Percentiles rank a stretch among this genome's conserved stretches.
phyloP scores from a whole-genome alignment of 2,888 invertebrate genomes.

The Coenonympha arcania region DNA sequence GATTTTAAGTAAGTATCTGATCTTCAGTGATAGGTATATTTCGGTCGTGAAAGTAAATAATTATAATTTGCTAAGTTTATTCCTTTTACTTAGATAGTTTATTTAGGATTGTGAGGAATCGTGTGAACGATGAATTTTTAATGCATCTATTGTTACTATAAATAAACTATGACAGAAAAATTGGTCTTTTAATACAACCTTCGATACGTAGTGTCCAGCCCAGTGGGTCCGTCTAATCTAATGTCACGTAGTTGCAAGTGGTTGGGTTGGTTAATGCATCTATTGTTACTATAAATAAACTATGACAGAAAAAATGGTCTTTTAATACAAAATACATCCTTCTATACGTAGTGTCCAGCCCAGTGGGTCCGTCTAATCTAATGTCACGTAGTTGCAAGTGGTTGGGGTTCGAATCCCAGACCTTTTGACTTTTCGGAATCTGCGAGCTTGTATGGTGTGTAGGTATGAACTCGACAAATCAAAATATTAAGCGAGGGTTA shows the following conservation, averaged over 20 bases:
- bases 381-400: too few relatives aligned
- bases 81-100: conserved; percentile 36
- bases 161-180: conserved; percentile 54
- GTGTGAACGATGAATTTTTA: conserved; percentile 41
- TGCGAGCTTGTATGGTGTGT: too few relatives aligned
- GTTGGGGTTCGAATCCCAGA: too few relatives aligned
- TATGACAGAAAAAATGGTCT: conserved; percentile 41
- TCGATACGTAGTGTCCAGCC: background rate
- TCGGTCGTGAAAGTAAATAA: conserved; percentile 14
- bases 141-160: conserved; percentile 46
- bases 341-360: background rate
- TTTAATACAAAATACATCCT: conserved; percentile 25
- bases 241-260: too few relatives aligned
- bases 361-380: too few relatives aligned
- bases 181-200: conserved; percentile 35
- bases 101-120: conserved; percentile 37
- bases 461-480: too few relatives aligned
- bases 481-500: too few relatives aligned
- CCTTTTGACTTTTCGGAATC: too few relatives aligned
- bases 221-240: too few relatives aligned
- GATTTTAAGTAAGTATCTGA: conserved; percentile 55
- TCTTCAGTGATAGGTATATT: conserved; percentile 38
- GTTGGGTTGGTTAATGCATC: conserved; percentile 41
- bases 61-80: conserved; percentile 35
- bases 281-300: conserved; percentile 56